Evolutionary conservation across 2,888 invertebrate genomes (phyloP).

Genomic region (Tortricodes alternella): DNA sequence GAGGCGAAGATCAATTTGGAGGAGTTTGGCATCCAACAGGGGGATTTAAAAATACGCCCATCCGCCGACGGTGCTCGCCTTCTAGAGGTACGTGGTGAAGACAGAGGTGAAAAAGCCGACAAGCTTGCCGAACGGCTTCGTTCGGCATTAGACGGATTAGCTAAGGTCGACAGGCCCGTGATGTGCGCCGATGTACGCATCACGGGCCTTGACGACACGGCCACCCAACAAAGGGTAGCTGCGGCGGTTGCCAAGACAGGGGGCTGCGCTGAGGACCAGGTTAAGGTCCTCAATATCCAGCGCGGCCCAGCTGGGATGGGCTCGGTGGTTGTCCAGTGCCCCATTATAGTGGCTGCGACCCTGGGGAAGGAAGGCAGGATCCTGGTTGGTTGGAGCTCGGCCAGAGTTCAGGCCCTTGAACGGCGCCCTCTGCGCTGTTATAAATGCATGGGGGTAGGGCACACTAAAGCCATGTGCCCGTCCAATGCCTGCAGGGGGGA

Average conservation of each 20-base stretch:
- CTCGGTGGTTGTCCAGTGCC: not conserved
- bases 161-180: not conserved
- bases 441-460: not conserved
- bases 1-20: not conserved
- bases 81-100: not conserved
- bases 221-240: not conserved
- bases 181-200: not conserved
- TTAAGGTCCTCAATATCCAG: not conserved
- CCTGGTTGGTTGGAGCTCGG: slow-evolving; percentile 1
- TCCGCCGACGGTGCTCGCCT: not conserved
- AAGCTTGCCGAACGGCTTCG: not conserved
- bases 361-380: not conserved
- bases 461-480: not conserved
- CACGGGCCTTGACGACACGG: not conserved
- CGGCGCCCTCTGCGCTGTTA: not conserved
- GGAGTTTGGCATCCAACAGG: not conserved
- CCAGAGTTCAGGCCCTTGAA: not conserved
- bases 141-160: not conserved
- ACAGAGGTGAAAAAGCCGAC: not conserved
- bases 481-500: not conserved
- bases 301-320: not conserved
- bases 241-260: not conserved
- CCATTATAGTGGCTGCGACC: not conserved
- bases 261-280: not conserved
- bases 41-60: not conserved